Base-by-base conservation (phyloP, 1,140 invertebrate species). In the Cotesia glomerata region DNA sequence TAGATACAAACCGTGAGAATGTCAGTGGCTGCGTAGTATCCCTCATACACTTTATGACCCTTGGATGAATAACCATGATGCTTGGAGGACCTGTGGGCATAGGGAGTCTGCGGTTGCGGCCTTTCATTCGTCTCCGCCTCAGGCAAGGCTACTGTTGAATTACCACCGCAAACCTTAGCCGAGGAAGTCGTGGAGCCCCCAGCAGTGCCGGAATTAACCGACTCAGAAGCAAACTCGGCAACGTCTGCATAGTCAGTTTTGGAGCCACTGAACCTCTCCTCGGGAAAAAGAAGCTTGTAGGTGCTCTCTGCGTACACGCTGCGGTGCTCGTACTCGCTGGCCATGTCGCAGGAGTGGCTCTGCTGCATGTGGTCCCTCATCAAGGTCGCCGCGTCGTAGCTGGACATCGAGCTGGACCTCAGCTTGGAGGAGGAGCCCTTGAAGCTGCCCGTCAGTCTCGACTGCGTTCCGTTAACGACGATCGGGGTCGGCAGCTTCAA, bases 21-120 rank as follows among this genome's bases (percentile, higher is more conserved):
- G 78, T 92, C 91, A 0, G 91, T 92, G n/a, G 91, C 91, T 1
- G 91, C 91, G 76, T 92, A 92, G 80, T 91, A 92, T 77, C 89
- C 91, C 78, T 92, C 91, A 71, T 89, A 87, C 5, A 90, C 88
- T 75, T 88, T 88, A 34, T 63, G 59, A 32, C 63, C 36, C 56
- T 72, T 72, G 16, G 77, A 76, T 16, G 78, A 80, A 61, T 82
- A 79, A 5, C 64, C 63, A 67, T 72, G 64, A 67, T 67, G 72
- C 26, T 77, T 78, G 16, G 73, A 32, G 69, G 79, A 79, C 66
- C 82, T 85, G 26, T 77, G 71, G 4, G 82, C 75, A 74, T 81
- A 81, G 13, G 80, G 77, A 7, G 82, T 79, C 5, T 80, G 77
- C 9, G 75, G 63, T 56, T 56, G 61, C 52, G 59, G 45, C 45